These are phyloP conservation scores for Tokudaia muenninki DNA, from an alignment of 2,797 vertebrate genomes.

Conservation along the genomic window DNA sequence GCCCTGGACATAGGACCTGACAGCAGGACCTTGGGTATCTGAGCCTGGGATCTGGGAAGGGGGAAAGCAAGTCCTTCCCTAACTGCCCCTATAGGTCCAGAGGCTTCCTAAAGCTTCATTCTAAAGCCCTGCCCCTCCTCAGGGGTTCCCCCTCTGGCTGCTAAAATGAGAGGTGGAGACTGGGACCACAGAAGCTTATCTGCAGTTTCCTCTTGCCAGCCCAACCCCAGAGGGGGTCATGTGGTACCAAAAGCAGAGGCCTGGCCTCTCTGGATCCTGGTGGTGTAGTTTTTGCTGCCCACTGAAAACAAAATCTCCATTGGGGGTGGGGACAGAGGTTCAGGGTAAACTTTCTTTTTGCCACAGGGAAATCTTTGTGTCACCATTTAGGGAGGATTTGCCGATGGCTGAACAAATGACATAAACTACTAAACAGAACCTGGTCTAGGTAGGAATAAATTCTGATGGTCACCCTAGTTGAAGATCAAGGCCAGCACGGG, in stretches of 20 bases:
- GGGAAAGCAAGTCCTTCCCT: not conserved
- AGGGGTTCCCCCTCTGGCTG: too few species aligned
- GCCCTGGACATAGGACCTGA: not conserved
- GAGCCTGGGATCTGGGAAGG: not conserved
- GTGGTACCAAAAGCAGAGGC: too few species aligned
- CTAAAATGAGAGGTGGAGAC: not conserved
- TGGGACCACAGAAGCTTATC: rapidly evolving
- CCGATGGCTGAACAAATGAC: not conserved
- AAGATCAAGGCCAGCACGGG: rapidly evolving
- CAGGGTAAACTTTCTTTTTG: not conserved
- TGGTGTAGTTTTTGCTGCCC: too few species aligned
- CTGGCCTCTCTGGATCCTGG: not conserved
- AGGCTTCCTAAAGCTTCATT: not conserved
- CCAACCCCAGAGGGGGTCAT: rapidly evolving
- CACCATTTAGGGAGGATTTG: not conserved
- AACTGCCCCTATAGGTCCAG: not conserved
- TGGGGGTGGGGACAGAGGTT: not conserved
- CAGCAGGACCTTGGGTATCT: not conserved
- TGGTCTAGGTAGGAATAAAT: not conserved
- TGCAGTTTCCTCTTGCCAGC: too few species aligned
- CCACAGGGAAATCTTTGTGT: not conserved
- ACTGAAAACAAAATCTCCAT: rapidly evolving
- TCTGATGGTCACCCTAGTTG: not conserved
- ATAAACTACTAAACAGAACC: not conserved
- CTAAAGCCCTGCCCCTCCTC: not conserved